phyloP scores from a whole-genome alignment of 2,113 vertebrate genomes.

The Lipophrys pholis region DNA sequence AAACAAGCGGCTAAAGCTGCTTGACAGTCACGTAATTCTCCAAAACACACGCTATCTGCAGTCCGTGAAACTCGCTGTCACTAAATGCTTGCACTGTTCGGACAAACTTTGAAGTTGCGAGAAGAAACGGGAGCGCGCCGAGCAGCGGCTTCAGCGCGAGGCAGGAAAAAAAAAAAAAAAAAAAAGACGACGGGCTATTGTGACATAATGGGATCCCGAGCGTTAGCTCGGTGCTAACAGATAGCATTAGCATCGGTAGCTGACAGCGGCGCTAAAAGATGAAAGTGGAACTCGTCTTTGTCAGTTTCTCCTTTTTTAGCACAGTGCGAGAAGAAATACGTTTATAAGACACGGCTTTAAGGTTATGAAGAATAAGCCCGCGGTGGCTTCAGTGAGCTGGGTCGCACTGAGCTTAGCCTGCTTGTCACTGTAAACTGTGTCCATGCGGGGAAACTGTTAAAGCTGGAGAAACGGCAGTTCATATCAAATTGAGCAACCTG shows the following conservation, averaged over 20 bases:
- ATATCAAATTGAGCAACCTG: background rate
- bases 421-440: slow-evolving; percentile 28
- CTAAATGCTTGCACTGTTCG: background rate
- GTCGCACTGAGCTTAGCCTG: slow-evolving; percentile 34
- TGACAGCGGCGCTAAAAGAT: slow-evolving; percentile 31
- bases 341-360: too few relatives aligned
- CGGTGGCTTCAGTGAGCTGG: background rate
- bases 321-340: too few relatives aligned
- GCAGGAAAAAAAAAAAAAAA: too few relatives aligned
- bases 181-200: slow-evolving; percentile 26
- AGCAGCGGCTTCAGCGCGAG: slow-evolving; percentile 6
- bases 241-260: slow-evolving; percentile 33
- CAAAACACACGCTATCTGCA: background rate
- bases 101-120: background rate
- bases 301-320: too few relatives aligned
- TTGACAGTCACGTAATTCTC: background rate
- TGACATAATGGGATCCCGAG: slow-evolving; percentile 49
- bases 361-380: background rate
- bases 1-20: background rate
- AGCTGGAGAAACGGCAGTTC: slow-evolving; percentile 18
- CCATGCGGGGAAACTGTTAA: slow-evolving; percentile 37
- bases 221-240: slow-evolving; percentile 55
- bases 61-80: background rate
- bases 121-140: background rate
- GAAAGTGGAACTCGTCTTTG: slow-evolving; percentile 19